Percentiles rank a stretch among this genome's conserved stretches.
Conservation (phyloP, 2,797 vertebrate genomes). For the Gorsachius magnificus region DNA sequence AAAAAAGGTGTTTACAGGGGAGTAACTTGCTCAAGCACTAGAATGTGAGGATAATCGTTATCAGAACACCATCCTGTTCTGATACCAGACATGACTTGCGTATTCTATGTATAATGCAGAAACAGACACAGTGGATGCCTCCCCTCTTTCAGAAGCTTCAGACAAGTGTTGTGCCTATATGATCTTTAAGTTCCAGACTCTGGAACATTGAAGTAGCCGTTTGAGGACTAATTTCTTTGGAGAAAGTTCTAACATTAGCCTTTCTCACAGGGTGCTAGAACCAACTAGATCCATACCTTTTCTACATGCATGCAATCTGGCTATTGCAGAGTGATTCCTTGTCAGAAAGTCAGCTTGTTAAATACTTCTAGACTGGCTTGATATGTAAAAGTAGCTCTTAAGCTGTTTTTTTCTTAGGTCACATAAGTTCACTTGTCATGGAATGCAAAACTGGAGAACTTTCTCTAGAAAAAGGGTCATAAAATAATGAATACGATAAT, state of each 20-base stretch:
- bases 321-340: background rate
- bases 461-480: background rate
- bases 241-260: background rate
- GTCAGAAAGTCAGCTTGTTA: background rate
- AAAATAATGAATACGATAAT: background rate
- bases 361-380: background rate
- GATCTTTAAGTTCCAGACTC: background rate
- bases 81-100: background rate
- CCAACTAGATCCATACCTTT: background rate
- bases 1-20: background rate
- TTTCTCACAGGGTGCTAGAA: background rate
- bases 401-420: background rate
- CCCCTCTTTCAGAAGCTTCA: background rate
- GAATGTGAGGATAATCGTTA: background rate
- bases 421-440: background rate
- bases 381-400: background rate
- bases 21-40: background rate
- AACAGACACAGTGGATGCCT: background rate
- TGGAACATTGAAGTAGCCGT: background rate
- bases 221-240: background rate
- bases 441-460: background rate
- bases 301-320: rapidly evolving
- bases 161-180: background rate
- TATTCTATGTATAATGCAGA: background rate
- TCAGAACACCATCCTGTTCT: background rate